phyloP scores from a whole-genome alignment of 92 coral and sea anemone genomes.

The Porites lobata region DNA sequence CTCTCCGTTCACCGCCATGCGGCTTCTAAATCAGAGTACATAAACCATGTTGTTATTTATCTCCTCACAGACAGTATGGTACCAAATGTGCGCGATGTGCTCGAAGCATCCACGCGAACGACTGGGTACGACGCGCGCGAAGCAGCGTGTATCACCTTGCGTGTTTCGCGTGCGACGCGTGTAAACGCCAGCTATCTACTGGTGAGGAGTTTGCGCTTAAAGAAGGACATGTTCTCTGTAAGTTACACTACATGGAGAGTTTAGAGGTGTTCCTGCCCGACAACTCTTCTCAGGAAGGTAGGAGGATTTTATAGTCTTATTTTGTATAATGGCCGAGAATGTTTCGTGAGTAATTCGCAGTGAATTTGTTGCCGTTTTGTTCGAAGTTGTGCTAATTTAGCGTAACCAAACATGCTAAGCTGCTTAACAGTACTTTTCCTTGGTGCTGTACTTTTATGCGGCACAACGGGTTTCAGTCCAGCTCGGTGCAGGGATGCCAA shows the following conservation, averaged over 20 bases:
- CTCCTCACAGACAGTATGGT: constrained; percentile 84
- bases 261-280: constrained; percentile 82
- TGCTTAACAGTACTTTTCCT: background rate
- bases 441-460: background rate
- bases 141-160: constrained; percentile 97
- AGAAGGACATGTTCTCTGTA: constrained; percentile 93
- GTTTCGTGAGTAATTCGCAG: background rate
- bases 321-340: background rate
- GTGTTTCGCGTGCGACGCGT: constrained; percentile 97
- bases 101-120: constrained; percentile 96
- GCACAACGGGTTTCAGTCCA: background rate
- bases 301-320: background rate
- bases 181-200: constrained; percentile 95
- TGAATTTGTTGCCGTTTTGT: no score
- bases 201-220: constrained; percentile 99
- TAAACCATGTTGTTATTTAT: background rate
- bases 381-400: no score
- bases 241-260: constrained; percentile 92
- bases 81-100: constrained; percentile 97
- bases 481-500: background rate
- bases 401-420: background rate
- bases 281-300: constrained; percentile 85
- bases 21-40: background rate
- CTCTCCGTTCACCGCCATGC: background rate
- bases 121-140: constrained; percentile 98